Evolutionary conservation across 2,888 invertebrate species (phyloP).

Genomic region (Teleiodes luculella): DNA sequence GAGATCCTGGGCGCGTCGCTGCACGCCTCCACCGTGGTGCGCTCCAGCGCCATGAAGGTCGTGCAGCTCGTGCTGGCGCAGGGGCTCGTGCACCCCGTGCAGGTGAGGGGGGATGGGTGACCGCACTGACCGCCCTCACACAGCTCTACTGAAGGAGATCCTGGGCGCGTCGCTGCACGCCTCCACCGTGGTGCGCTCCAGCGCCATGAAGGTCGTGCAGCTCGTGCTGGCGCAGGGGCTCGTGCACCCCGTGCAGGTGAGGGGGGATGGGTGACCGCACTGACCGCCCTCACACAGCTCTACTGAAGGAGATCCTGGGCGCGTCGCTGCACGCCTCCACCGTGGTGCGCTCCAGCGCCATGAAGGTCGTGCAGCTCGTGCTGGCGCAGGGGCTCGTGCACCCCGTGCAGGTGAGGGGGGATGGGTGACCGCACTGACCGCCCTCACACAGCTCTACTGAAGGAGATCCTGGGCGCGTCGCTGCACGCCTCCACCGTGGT

Average conservation of each 20-base stretch:
- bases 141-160: slow-evolving; percentile 97
- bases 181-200: slow-evolving; percentile 89
- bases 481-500: slow-evolving; percentile 89
- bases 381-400: slow-evolving; percentile 98
- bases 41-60: slow-evolving; percentile 94
- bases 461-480: slow-evolving; percentile 95
- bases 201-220: slow-evolving; percentile 95
- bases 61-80: slow-evolving; percentile 96
- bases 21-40: slow-evolving; percentile 87
- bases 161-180: slow-evolving; percentile 93
- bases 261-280: no score
- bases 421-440: no score
- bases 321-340: slow-evolving; percentile 92
- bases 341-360: slow-evolving; percentile 91
- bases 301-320: slow-evolving; percentile 96
- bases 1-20: slow-evolving; percentile 95
- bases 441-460: slow-evolving; percentile 95
- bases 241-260: slow-evolving; percentile 94
- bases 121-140: slow-evolving; percentile 83
- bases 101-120: slow-evolving; percentile 76
- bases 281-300: slow-evolving; percentile 91
- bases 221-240: slow-evolving; percentile 97
- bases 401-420: slow-evolving; percentile 91
- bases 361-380: slow-evolving; percentile 95
- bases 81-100: slow-evolving; percentile 97